Percentiles rank a stretch among this genome's conserved stretches.
phyloP scores from a whole-genome alignment of 2,113 vertebrate species.

The Phalacrocorax brasilianus region DNA sequence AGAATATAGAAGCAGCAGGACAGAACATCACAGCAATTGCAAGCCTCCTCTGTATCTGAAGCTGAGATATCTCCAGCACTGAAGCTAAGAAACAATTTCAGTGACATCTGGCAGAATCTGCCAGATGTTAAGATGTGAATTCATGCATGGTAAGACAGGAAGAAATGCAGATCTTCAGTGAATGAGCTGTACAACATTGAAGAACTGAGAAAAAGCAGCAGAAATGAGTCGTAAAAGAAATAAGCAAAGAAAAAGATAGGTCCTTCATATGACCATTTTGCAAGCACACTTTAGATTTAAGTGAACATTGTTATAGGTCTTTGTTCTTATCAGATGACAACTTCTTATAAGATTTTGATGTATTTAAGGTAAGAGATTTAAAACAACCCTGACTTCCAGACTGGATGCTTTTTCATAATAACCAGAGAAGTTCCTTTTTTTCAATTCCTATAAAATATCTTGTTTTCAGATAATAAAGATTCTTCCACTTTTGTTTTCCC shows the following conservation, averaged over 20 bases:
- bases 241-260: neutral
- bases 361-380: neutral
- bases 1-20: conserved; percentile 31
- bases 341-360: neutral
- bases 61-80: neutral
- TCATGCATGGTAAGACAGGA: neutral
- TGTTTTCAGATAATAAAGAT: neutral
- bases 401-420: neutral
- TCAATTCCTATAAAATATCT: neutral
- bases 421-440: neutral
- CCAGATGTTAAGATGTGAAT: conserved; percentile 33
- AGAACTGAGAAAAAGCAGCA: conserved; percentile 10
- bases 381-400: neutral
- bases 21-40: neutral
- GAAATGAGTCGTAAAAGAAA: neutral
- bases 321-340: neutral
- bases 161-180: neutral
- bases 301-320: neutral
- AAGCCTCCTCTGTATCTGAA: neutral
- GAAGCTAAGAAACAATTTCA: neutral
- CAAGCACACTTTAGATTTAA: neutral
- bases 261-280: neutral
- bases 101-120: conserved; percentile 31
- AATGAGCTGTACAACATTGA: neutral
- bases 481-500: neutral